A percentile compares a stretch with the other conserved stretches of the same genome.
Evolutionary conservation across 2,797 vertebrate species (phyloP).

Genomic region (Otolemur crassicaudatus): DNA sequence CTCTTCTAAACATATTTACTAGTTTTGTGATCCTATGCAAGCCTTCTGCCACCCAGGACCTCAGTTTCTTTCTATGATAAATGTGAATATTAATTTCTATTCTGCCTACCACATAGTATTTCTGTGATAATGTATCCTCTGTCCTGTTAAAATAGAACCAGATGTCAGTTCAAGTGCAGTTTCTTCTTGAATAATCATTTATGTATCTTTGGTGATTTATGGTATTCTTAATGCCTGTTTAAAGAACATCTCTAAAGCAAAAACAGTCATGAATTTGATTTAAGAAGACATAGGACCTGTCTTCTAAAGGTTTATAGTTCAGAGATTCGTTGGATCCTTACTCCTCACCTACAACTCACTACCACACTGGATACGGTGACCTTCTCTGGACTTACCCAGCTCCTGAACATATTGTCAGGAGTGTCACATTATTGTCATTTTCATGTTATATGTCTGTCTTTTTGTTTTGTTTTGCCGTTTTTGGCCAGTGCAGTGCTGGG

Average conservation of each 20-base stretch:
- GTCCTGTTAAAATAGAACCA: not conserved
- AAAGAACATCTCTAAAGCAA: not conserved
- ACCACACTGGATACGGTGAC: not conserved
- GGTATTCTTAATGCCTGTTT: not conserved
- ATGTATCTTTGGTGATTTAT: not conserved
- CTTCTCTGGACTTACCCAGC: not conserved
- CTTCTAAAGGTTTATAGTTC: not conserved
- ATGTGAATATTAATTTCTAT: not conserved
- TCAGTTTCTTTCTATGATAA: conserved; percentile 61
- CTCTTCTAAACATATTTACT: not conserved
- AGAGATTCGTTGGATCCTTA: not conserved
- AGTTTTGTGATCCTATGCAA: conserved; percentile 50
- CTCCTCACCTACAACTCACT: not conserved
- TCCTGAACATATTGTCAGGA: not conserved
- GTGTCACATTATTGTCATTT: not conserved
- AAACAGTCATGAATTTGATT: not conserved
- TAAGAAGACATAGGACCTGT: not conserved
- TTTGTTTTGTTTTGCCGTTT: too few relatives aligned
- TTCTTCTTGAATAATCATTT: not conserved
- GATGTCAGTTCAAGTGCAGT: not conserved
- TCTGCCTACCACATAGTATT: not conserved
- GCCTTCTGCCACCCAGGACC: not conserved
- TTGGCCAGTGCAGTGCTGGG: too few relatives aligned
- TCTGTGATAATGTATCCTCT: not conserved
- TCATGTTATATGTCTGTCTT: not conserved